Conservation (phyloP, 2,888 invertebrate species). For the Torymus texanus region DNA sequence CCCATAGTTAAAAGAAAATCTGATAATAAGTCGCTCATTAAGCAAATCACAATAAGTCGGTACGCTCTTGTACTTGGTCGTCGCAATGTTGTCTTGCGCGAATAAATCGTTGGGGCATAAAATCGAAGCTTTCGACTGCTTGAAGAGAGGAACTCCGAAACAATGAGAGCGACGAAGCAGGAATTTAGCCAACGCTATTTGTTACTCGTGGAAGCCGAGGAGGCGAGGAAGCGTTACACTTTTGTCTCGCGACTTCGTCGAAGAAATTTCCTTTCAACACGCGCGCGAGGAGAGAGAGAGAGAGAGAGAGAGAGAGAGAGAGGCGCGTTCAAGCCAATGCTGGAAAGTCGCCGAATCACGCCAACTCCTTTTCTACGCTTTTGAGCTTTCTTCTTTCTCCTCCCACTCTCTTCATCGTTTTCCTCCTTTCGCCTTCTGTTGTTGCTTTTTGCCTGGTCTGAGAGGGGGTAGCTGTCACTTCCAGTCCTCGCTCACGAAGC, state of each 20-base stretch:
- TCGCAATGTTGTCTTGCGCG: not conserved
- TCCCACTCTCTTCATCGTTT: not conserved
- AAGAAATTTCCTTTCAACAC: slow-evolving; percentile 4
- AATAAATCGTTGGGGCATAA: not conserved
- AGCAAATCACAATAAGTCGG: too few relatives aligned
- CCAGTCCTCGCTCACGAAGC: too few relatives aligned
- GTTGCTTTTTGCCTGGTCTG: too few relatives aligned
- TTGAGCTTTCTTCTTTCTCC: not conserved
- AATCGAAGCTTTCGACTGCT: not conserved
- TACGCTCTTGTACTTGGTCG: too few relatives aligned
- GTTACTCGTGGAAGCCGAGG: not conserved
- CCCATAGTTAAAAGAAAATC: too few relatives aligned
- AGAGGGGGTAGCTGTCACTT: too few relatives aligned
- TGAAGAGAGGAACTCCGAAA: not conserved
- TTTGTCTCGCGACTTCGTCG: slow-evolving; percentile 19
- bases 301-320: not conserved
- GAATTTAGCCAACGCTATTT: slow-evolving; percentile 29
- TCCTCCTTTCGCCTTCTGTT: too few relatives aligned
- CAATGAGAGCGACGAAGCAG: not conserved
- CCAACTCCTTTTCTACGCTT: not conserved
- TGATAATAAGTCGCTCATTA: not conserved
- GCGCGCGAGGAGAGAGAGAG: not conserved
- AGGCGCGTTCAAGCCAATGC: not conserved
- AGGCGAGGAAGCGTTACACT: slow-evolving; percentile 7
- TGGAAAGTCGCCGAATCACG: not conserved